Evolutionary conservation across 2,888 invertebrate species (phyloP).

Genomic region (Coleophora deauratella): DNA sequence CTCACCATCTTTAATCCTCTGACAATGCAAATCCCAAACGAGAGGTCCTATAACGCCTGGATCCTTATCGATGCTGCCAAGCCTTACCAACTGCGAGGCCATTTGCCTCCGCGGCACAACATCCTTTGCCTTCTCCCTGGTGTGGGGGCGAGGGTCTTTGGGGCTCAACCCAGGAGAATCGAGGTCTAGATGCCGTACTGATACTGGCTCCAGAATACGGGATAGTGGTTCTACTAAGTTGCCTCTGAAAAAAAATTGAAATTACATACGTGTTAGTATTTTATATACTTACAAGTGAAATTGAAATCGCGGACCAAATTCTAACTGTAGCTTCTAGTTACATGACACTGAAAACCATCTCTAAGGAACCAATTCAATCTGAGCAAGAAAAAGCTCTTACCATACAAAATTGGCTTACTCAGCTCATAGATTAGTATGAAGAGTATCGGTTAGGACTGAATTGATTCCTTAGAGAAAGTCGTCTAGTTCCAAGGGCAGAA

Average conservation of each 20-base stretch:
- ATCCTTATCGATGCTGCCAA: constrained; percentile 84
- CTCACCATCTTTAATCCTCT: constrained; percentile 75
- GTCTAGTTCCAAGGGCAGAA: no score
- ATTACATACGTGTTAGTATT: no score
- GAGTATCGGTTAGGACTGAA: no score
- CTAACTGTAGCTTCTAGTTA: no score
- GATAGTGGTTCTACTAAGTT: constrained; percentile 85
- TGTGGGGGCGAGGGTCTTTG: constrained; percentile 20
- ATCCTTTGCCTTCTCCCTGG: constrained; percentile 25
- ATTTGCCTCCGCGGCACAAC: constrained; percentile 55
- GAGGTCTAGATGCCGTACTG: constrained; percentile 81
- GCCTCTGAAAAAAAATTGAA: constrained; percentile 54
- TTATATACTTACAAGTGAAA: no score
- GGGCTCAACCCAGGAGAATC: constrained; percentile 50
- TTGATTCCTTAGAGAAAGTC: no score
- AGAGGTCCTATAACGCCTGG: constrained; percentile 89
- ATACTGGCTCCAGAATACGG: constrained; percentile 85
- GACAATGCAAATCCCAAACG: constrained; percentile 87
- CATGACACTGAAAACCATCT: no score
- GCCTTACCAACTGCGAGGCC: constrained; percentile 71
- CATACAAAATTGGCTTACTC: no score
- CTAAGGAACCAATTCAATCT: no score
- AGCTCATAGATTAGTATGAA: no score
- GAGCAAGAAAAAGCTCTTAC: no score
- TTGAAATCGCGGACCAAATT: no score